Evolutionary conservation across 2,888 invertebrate species (phyloP).

Genomic region (Oscheius onirici): DNA sequence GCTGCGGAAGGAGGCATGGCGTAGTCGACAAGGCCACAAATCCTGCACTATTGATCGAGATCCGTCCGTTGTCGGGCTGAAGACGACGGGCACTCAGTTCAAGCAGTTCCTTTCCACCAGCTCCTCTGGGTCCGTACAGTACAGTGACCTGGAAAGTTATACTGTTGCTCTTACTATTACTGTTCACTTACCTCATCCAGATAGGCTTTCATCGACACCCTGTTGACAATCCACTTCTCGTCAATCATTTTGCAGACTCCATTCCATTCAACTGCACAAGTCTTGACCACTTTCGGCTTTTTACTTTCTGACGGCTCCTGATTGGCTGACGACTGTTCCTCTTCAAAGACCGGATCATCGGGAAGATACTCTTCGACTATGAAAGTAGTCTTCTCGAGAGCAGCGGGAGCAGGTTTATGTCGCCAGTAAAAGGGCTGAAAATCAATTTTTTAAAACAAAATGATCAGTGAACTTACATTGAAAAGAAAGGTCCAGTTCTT

Average conservation of each 20-base stretch:
- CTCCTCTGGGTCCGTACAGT: constrained; percentile 19
- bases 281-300: background rate
- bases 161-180: background rate
- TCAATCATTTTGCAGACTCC: constrained; percentile 5
- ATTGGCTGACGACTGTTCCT: background rate
- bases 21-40: background rate
- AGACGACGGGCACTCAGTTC: background rate
- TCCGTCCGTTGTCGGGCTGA: constrained; percentile 1
- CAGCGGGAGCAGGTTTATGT: background rate
- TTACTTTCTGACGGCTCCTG: background rate
- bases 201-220: constrained; percentile 14
- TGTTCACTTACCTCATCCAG: background rate
- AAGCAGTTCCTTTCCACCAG: constrained; percentile 3
- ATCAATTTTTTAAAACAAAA: background rate
- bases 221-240: constrained; percentile 13
- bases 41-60: background rate
- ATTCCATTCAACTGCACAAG: background rate
- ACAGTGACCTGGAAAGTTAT: background rate
- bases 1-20: background rate
- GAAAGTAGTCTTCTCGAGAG: background rate
- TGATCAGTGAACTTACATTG: background rate
- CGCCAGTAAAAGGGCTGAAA: background rate
- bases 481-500: background rate
- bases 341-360: background rate
- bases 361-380: background rate